Conservation (phyloP, 2,113 vertebrate genomes). For the Eretmochelys imbricata region DNA sequence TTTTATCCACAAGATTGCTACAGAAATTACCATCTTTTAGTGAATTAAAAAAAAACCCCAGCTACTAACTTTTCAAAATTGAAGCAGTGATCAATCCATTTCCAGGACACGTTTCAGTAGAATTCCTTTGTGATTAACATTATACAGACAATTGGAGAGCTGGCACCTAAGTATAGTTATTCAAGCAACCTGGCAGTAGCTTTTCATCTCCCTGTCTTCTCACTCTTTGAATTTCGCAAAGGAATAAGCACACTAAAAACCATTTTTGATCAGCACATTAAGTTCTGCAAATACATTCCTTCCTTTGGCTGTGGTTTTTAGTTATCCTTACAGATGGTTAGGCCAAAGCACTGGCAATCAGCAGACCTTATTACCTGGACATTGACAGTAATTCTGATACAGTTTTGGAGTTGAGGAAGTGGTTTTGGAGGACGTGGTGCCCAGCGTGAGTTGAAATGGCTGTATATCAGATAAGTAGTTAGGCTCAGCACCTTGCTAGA, state of each 20-base stretch:
- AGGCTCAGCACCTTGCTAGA: accelerated
- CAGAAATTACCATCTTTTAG: background rate
- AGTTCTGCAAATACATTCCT: background rate
- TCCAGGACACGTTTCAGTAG: background rate
- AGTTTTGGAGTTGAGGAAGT: background rate
- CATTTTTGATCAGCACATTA: background rate
- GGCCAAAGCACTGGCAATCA: background rate
- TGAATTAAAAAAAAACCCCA: background rate
- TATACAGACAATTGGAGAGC: background rate
- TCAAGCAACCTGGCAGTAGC: background rate
- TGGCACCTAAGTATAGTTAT: background rate
- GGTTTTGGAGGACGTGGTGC: accelerated
- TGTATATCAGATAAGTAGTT: background rate
- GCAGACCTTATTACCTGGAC: background rate
- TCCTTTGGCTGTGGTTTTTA: accelerated
- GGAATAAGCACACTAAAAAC: background rate
- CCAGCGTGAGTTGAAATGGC: background rate
- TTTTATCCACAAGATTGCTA: background rate
- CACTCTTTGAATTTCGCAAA: conserved; percentile 26
- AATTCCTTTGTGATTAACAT: background rate
- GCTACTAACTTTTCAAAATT: background rate
- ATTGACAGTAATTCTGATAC: background rate
- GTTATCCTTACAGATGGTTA: background rate
- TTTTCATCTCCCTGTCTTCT: background rate
- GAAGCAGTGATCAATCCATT: background rate